These are phyloP conservation scores for Drosophila pandora DNA, from an alignment of 1,140 invertebrate species.

Conservation along the genomic window DNA sequence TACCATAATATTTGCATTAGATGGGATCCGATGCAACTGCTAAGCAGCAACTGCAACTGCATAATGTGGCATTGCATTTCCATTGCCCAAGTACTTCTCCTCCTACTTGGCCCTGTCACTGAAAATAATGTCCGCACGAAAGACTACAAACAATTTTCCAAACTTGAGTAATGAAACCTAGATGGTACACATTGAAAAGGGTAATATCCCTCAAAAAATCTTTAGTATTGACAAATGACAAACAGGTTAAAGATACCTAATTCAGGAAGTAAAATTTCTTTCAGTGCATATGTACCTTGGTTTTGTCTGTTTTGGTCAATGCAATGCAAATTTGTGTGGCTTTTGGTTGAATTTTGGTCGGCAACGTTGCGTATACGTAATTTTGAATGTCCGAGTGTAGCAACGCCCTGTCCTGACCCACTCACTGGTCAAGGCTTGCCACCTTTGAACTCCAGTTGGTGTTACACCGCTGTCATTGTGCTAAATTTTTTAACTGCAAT, in stretches of 20 bases:
- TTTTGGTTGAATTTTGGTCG: constrained; percentile 29
- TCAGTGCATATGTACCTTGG: constrained; percentile 10
- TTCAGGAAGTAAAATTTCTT: background rate
- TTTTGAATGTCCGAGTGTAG: constrained; percentile 37
- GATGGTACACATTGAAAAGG: no score
- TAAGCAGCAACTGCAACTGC: constrained; percentile 46
- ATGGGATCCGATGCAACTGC: constrained; percentile 38
- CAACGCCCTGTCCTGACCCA: constrained; percentile 23
- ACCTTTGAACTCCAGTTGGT: background rate
- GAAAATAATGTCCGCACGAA: background rate
- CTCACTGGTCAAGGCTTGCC: constrained; percentile 51
- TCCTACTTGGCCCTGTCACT: background rate
- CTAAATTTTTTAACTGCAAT: constrained; percentile 81
- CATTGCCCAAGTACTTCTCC: background rate
- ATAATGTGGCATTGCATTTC: constrained; percentile 39
- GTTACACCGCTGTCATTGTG: constrained; percentile 29
- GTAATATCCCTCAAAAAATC: no score
- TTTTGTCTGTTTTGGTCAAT: constrained; percentile 18
- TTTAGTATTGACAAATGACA: no score
- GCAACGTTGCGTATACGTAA: constrained; percentile 55
- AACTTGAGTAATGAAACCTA: no score
- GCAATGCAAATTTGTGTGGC: constrained; percentile 65
- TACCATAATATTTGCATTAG: constrained; percentile 72
- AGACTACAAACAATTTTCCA: no score
- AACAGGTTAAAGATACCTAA: background rate